phyloP scores from a whole-genome alignment of 2,888 invertebrate genomes.

The Pyrrhosoma nymphula region DNA sequence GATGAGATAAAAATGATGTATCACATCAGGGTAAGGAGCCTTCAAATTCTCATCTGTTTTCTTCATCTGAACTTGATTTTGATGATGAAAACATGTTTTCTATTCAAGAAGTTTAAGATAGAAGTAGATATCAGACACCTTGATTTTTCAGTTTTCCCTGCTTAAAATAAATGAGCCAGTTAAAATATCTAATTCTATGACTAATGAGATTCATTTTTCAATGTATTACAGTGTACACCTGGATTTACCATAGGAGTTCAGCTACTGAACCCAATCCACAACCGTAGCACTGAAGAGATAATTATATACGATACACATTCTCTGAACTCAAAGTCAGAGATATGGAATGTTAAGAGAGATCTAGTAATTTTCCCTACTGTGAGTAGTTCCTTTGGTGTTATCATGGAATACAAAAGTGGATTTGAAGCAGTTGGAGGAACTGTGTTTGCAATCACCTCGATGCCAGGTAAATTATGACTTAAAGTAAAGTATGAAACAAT shows the following conservation, averaged over 20 bases:
- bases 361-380: slow-evolving; percentile 94
- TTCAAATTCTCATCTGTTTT: neutral
- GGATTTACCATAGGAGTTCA: slow-evolving; percentile 94
- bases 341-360: slow-evolving; percentile 91
- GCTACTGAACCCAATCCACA: slow-evolving; percentile 93
- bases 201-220: slow-evolving; percentile 21
- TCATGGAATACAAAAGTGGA: slow-evolving; percentile 90
- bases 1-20: slow-evolving; percentile 78
- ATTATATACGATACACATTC: slow-evolving; percentile 88
- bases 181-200: neutral
- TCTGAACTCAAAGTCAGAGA: slow-evolving; percentile 79
- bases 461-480: slow-evolving; percentile 77
- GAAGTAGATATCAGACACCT: neutral
- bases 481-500: too few relatives aligned
- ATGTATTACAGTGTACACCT: slow-evolving; percentile 82
- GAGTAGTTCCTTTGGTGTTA: slow-evolving; percentile 89
- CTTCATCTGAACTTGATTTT: too few relatives aligned
- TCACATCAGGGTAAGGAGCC: slow-evolving; percentile 74
- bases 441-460: slow-evolving; percentile 88
- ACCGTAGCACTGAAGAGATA: slow-evolving; percentile 91
- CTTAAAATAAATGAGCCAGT: neutral
- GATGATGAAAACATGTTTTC: too few relatives aligned
- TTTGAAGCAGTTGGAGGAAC: slow-evolving; percentile 88
- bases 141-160: neutral
- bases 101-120: neutral